These are phyloP conservation scores for Cheirogaleus medius DNA, from an alignment of 2,113 vertebrate genomes.

Conservation along the genomic window DNA sequence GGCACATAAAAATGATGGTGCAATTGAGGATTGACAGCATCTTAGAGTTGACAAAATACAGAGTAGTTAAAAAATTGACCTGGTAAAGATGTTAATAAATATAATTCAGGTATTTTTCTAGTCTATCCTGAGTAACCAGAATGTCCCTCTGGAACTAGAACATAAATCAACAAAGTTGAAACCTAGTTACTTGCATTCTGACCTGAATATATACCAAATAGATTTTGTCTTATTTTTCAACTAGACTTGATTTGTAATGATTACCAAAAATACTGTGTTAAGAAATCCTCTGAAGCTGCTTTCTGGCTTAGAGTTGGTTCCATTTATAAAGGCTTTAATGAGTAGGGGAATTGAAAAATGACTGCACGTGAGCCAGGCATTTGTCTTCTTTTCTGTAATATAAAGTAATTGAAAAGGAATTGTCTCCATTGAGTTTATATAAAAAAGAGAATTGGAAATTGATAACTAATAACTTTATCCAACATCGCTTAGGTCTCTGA, in stretches of 20 bases:
- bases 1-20: background rate
- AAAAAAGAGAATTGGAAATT: conserved; percentile 16
- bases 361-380: background rate
- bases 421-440: conserved; percentile 6
- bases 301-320: background rate
- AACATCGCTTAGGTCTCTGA: background rate
- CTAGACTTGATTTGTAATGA: conserved; percentile 34
- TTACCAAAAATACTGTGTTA: conserved; percentile 9
- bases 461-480: background rate
- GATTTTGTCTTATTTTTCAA: background rate
- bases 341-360: background rate
- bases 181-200: background rate
- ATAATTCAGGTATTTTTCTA: conserved; percentile 21
- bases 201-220: background rate
- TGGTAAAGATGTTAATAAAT: conserved; percentile 34
- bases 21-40: background rate
- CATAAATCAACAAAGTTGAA: conserved; percentile 2
- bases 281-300: background rate
- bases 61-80: background rate
- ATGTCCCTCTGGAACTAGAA: conserved; percentile 6
- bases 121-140: background rate
- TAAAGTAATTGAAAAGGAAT: conserved; percentile 31
- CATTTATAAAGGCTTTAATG: conserved; percentile 12
- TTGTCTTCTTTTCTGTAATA: conserved; percentile 1
- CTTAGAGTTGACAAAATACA: background rate